Evolutionary conservation across 1,140 invertebrate genomes (phyloP).

Genomic region (Homarus americanus): DNA sequence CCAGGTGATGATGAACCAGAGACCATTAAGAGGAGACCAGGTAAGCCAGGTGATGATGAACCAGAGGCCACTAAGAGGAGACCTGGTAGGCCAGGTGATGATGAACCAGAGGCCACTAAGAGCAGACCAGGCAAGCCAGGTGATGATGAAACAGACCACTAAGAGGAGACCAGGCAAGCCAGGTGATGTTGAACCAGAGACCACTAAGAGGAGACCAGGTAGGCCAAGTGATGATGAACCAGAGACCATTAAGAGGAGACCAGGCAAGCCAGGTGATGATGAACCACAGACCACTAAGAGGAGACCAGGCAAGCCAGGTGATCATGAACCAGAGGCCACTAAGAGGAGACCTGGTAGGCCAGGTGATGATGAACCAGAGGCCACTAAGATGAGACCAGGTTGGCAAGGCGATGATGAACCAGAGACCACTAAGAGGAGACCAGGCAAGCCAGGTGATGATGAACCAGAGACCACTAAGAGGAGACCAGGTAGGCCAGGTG

Average conservation of each 20-base stretch:
- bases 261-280: neutral
- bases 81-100: conserved; percentile 2
- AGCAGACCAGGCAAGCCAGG: neutral
- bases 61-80: neutral
- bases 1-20: neutral
- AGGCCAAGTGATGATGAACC: conserved; percentile 5
- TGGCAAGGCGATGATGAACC: neutral
- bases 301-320: conserved; percentile 13
- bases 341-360: neutral
- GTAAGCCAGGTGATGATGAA: neutral
- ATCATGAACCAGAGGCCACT: neutral
- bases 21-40: neutral
- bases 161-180: neutral
- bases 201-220: neutral
- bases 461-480: neutral
- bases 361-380: conserved; percentile 2
- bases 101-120: neutral
- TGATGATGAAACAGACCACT: neutral
- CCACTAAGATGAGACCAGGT: neutral
- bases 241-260: neutral
- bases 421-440: neutral
- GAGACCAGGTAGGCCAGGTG: neutral
- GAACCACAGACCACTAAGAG: neutral
- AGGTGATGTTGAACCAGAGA: neutral
- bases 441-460: neutral